A percentile compares a stretch with the other conserved stretches of the same genome.
phyloP scores from a whole-genome alignment of 2,113 vertebrate genomes.

The Rafetus swinhoei region DNA sequence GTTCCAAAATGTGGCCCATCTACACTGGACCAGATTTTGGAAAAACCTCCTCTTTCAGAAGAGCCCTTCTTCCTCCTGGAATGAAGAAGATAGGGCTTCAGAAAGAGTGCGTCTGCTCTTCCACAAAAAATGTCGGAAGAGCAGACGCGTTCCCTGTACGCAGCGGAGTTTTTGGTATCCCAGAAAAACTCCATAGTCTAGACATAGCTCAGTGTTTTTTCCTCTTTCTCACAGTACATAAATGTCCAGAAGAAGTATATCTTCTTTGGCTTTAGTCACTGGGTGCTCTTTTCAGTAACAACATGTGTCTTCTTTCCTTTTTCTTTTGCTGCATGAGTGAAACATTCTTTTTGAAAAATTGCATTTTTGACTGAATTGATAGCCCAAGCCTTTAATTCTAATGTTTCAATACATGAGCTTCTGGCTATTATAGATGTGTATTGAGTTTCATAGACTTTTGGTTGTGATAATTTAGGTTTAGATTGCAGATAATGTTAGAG shows the following conservation, averaged over 20 bases:
- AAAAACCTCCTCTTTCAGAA: too few species aligned
- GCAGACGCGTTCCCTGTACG: too few species aligned
- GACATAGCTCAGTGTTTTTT: not conserved
- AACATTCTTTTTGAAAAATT: constrained; percentile 64
- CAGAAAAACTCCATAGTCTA: too few species aligned
- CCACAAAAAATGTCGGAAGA: too few species aligned
- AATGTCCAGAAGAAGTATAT: constrained; percentile 40
- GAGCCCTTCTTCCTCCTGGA: too few species aligned
- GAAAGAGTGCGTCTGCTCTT: too few species aligned
- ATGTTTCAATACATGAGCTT: constrained; percentile 72
- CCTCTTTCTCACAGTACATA: constrained; percentile 33
- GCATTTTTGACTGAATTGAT: constrained; percentile 75
- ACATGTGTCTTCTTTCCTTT: constrained; percentile 35
- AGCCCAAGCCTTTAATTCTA: constrained; percentile 75
- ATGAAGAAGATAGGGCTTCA: too few species aligned
- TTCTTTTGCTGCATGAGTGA: constrained; percentile 44
- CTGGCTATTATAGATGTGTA: constrained; percentile 74
- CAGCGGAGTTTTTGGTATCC: too few species aligned
- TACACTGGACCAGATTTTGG: too few species aligned
- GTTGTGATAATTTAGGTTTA: constrained; percentile 79
- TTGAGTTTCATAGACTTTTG: constrained; percentile 78
- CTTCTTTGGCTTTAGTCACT: constrained; percentile 12
- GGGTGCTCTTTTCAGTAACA: constrained; percentile 38
- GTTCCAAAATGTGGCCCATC: too few species aligned
- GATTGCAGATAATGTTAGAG: constrained; percentile 76